These are phyloP conservation scores for Ophonus ardosiacus DNA, from an alignment of 2,888 invertebrate genomes.

Conservation along the genomic window DNA sequence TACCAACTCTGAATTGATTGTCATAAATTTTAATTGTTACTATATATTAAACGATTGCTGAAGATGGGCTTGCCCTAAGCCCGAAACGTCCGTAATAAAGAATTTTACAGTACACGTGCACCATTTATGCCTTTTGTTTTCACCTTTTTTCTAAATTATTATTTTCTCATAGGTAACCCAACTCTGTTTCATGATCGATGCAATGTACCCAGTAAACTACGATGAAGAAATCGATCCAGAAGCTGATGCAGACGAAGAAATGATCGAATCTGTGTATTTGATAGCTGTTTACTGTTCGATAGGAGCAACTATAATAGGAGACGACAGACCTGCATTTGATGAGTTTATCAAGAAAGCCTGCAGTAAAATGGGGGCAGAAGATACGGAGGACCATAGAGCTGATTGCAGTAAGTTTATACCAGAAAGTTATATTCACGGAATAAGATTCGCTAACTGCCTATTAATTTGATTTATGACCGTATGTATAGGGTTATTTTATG, in stretches of 20 bases:
- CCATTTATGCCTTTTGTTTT: too few relatives aligned
- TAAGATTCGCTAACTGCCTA: too few relatives aligned
- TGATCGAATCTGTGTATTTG: conserved; percentile 85
- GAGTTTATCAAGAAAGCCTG: conserved; percentile 86
- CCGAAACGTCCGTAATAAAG: too few relatives aligned
- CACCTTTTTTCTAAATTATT: not conserved
- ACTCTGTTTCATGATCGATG: conserved; percentile 88
- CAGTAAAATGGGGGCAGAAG: conserved; percentile 84
- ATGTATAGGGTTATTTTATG: too few relatives aligned
- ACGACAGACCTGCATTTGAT: conserved; percentile 86
- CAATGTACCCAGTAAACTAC: conserved; percentile 78
- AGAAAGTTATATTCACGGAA: too few relatives aligned
- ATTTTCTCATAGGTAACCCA: conserved; percentile 82
- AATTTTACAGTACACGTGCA: too few relatives aligned
- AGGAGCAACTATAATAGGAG: conserved; percentile 86
- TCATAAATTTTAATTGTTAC: too few relatives aligned
- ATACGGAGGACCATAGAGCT: conserved; percentile 81
- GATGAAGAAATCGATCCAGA: conserved; percentile 75
- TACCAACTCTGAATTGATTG: too few relatives aligned
- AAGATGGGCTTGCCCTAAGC: too few relatives aligned
- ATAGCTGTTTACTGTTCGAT: conserved; percentile 90
- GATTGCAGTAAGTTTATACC: conserved; percentile 77
- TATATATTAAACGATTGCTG: too few relatives aligned
- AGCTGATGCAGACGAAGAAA: conserved; percentile 77
- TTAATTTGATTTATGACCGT: too few relatives aligned